Conservation (phyloP, 2,888 invertebrate species). For the Trissonchulus sp. region DNA sequence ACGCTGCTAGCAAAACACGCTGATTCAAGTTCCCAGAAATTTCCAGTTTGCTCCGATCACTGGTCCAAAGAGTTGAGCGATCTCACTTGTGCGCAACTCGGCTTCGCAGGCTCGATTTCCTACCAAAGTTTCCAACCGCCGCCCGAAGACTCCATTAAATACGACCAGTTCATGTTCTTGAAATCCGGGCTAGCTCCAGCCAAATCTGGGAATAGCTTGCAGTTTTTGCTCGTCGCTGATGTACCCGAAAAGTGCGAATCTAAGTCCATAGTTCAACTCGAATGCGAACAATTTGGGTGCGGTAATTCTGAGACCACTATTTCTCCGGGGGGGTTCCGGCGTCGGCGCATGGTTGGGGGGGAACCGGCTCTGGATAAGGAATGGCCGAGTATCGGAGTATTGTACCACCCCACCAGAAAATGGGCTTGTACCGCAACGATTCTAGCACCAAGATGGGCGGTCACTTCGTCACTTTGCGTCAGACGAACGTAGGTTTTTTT, state of each 20-base stretch:
- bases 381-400: conserved; percentile 61
- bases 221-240: not conserved
- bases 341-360: conserved; percentile 31
- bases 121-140: not conserved
- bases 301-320: not conserved
- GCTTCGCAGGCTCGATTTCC: conserved; percentile 51
- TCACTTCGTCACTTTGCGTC: conserved; percentile 58
- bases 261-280: not conserved
- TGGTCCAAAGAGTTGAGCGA: conserved; percentile 60
- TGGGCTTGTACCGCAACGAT: conserved; percentile 58
- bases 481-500: conserved; percentile 37
- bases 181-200: not conserved
- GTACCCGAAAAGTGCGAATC: not conserved
- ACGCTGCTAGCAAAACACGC: too few species aligned
- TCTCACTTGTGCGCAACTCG: conserved; percentile 59
- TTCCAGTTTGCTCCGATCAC: conserved; percentile 56
- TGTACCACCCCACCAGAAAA: conserved; percentile 56
- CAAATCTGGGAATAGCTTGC: not conserved
- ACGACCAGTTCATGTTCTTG: too few species aligned
- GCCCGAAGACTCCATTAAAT: too few species aligned
- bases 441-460: conserved; percentile 58
- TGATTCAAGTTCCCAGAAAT: too few species aligned
- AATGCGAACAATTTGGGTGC: not conserved
- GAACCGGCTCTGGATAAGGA: conserved; percentile 51
- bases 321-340: not conserved